Evolutionary conservation across 2,113 vertebrate species (phyloP).

Genomic region (Calypte anna): DNA sequence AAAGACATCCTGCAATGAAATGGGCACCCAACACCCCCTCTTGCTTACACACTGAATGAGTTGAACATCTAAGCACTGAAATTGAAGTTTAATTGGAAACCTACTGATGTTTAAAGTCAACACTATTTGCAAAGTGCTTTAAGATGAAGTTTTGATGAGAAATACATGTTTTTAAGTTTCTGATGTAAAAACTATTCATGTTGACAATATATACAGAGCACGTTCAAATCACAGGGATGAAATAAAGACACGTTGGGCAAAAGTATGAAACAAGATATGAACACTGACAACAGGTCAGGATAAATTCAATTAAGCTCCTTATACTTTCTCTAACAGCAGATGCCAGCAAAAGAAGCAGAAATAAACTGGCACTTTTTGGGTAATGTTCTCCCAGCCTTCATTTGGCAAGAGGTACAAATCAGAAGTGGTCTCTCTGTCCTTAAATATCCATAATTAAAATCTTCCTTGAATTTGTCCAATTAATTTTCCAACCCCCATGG

Average conservation of each 20-base stretch:
- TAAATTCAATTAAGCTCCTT: not conserved
- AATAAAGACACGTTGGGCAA: not conserved
- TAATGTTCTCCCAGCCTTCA: not conserved
- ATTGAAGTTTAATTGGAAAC: conserved; percentile 11
- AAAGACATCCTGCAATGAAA: conserved; percentile 4
- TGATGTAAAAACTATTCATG: not conserved
- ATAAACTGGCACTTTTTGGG: not conserved
- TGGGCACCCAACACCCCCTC: not conserved
- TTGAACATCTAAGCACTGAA: not conserved
- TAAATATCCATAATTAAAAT: not conserved
- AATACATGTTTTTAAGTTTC: not conserved
- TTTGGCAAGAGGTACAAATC: not conserved
- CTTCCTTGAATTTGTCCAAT: not conserved
- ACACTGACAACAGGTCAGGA: not conserved
- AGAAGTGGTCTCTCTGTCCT: not conserved
- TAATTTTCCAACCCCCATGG: not conserved
- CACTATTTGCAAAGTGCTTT: not conserved
- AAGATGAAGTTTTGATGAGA: not conserved
- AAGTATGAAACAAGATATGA: not conserved
- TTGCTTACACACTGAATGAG: not conserved
- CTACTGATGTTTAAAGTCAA: not conserved
- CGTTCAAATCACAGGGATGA: not conserved
- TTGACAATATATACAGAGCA: not conserved
- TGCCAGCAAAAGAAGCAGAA: not conserved
- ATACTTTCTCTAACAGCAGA: not conserved